Evolutionary conservation across 2,113 vertebrate genomes (phyloP).

Genomic region (Cyanistes caeruleus): DNA sequence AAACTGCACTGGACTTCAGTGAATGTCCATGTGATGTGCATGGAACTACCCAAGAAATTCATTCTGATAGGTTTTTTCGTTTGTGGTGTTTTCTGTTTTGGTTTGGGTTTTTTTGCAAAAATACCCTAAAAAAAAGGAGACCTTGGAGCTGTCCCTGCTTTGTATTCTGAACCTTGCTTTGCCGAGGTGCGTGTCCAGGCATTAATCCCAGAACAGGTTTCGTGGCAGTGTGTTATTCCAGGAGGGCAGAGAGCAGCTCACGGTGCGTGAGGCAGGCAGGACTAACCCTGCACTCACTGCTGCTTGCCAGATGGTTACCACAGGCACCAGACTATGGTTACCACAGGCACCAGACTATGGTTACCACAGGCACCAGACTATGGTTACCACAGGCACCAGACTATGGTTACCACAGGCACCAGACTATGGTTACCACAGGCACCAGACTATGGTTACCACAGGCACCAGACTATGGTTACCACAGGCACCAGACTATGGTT

Average conservation of each 20-base stretch:
- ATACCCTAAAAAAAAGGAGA: neutral
- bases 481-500: too few species aligned
- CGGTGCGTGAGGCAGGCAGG: neutral
- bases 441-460: neutral
- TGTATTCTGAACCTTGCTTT: neutral
- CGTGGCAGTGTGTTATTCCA: neutral
- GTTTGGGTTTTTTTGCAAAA: neutral
- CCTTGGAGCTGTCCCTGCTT: constrained; percentile 10
- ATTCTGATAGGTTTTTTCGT: constrained; percentile 12
- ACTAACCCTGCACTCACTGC: neutral
- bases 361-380: too few species aligned
- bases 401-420: too few species aligned
- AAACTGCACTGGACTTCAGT: neutral
- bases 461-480: neutral
- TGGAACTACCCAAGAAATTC: constrained; percentile 42
- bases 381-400: neutral
- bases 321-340: neutral
- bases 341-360: neutral
- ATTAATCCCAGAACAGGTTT: constrained; percentile 1
- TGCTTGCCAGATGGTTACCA: neutral
- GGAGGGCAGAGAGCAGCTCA: neutral
- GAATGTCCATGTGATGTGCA: neutral
- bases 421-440: neutral
- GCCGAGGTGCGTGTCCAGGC: neutral
- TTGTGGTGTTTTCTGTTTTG: neutral